phyloP scores from a whole-genome alignment of 2,797 vertebrate genomes.

The Mormyrops boulengeri region DNA sequence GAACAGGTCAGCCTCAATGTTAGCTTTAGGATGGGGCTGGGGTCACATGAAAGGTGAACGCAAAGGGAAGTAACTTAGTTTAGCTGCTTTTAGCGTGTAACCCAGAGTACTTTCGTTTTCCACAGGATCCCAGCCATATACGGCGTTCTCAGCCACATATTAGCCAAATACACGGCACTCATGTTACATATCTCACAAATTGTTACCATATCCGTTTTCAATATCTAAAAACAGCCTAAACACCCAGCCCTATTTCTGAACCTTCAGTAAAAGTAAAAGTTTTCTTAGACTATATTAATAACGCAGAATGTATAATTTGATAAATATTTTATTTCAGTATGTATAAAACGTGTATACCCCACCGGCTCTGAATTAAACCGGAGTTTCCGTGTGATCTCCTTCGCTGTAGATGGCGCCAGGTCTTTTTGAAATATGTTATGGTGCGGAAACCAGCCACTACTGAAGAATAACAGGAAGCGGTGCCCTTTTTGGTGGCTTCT shows the following conservation, averaged over 20 bases:
- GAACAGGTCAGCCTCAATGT: background rate
- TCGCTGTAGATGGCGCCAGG: constrained; percentile 6
- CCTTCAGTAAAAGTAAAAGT: background rate
- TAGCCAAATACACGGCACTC: background rate
- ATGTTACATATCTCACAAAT: background rate
- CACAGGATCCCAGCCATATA: background rate
- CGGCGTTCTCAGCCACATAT: background rate
- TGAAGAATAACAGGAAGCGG: background rate
- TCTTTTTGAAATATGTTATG: background rate
- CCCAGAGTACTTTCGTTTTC: background rate
- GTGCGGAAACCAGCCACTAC: background rate
- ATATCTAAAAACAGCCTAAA: background rate
- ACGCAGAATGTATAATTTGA: background rate
- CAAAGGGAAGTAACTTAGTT: background rate
- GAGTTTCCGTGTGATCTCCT: background rate
- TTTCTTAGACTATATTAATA: background rate
- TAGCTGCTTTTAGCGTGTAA: background rate
- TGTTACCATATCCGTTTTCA: background rate
- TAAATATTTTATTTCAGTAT: background rate
- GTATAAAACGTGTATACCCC: background rate
- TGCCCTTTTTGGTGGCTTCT: background rate
- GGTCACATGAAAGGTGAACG: background rate
- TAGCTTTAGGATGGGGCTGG: background rate
- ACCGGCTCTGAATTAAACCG: background rate
- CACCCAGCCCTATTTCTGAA: background rate